phyloP scores from a whole-genome alignment of 2,888 invertebrate species.

The Dasysyrphus albostriatus region DNA sequence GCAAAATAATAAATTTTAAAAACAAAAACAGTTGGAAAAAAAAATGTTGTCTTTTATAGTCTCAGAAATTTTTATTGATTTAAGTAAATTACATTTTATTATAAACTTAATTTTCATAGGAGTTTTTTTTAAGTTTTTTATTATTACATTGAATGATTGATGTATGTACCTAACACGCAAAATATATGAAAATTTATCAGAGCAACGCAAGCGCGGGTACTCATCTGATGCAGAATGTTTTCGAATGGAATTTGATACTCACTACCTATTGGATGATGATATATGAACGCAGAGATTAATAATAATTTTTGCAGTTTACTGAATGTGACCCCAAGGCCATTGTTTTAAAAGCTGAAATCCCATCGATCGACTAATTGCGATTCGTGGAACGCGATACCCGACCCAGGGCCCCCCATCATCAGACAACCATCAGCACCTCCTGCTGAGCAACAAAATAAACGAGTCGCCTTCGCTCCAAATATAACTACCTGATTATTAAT shows the following conservation, averaged over 20 bases:
- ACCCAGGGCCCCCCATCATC: constrained; percentile 58
- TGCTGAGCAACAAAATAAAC: constrained; percentile 72
- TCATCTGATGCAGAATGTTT: constrained; percentile 20
- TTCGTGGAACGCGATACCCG: constrained; percentile 71
- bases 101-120: too few species aligned
- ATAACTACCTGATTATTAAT: constrained; percentile 76
- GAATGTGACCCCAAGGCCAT: constrained; percentile 70
- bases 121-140: too few species aligned
- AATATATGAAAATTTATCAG: neutral
- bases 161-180: neutral
- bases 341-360: constrained; percentile 60
- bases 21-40: too few species aligned
- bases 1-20: neutral
- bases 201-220: neutral
- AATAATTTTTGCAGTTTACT: constrained; percentile 36
- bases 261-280: constrained; percentile 46
- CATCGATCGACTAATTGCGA: constrained; percentile 67
- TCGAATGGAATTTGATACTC: constrained; percentile 63
- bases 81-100: too few species aligned
- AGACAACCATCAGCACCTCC: constrained; percentile 71
- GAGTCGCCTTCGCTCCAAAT: constrained; percentile 76
- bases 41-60: too few species aligned
- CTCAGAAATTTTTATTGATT: too few species aligned
- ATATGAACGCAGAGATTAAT: constrained; percentile 38
- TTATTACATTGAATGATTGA: too few species aligned